Evolutionary conservation across 35 echinoderm and acorn worm species (phyloP), one percentile per base, ranked within the genome.

Genomic region (Anneissia japonica): DNA sequence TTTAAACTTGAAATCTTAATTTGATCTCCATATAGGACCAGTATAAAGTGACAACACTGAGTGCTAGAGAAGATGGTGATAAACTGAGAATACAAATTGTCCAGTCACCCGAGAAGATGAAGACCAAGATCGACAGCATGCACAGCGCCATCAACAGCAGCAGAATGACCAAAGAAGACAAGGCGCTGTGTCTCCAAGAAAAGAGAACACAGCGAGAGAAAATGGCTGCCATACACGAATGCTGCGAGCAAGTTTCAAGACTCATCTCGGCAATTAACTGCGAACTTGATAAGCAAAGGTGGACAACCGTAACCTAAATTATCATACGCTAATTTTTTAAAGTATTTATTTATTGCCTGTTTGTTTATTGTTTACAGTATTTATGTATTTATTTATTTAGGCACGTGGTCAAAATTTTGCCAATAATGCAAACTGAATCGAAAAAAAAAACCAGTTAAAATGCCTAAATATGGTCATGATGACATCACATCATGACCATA

Each of bases 91-190:
- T 86, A 23, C 96, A 93, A 46, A 89, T 99, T 4, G 91, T 99
- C 73, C 96, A 99, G 39, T 99, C 96, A n/a, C 96, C 96, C 4
- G 96, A 99, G 84, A 90, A 89, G 16, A 99, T 99, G 87, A 99
- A 94, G 79, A 84, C 83, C 0, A 92, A 99, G 75, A 99, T 99
- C 35, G 38, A 78, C 0, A 77, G 96, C 12, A 99, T 99, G 96
- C 92, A 99, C 73, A 81, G 79, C 32, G 83, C 89, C 79, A 87
- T 99, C 19, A 36, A 74, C 7, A 77, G 85, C 1, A 64, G 85
- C 7, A 99, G 94, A 85, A 36, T 86, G 45, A 74, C 86, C 26
- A 99, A 93, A 79, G 86, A 88, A 0, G 92, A 99, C 21, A 99
- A 91, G 77, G 87, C 81, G 35, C 85, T 88, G 38, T 36, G 92